Evolutionary conservation across 2,888 invertebrate genomes (phyloP), one percentile per base, ranked within the genome.

Genomic region (Dryocosmus kuriphilus): DNA sequence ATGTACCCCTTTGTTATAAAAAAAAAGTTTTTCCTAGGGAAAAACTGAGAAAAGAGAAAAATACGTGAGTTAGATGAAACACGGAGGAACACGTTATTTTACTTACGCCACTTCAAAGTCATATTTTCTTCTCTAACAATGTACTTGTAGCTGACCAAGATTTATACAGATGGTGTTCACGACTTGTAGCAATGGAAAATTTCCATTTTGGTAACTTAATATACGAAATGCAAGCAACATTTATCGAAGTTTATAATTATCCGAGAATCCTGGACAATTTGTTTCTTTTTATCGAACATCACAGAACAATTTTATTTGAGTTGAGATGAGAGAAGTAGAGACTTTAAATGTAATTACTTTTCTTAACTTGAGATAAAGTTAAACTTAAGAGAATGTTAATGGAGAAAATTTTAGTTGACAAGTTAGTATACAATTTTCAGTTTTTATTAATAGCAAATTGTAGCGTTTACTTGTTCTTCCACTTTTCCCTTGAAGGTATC

Each of bases 41-140:
- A 65, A 32, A 62, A 62, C 62, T 62, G 62, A n/a, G 3, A 63
- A 67, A 46, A 41, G 22, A 16, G 41, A 16, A 46, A 38, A 67
- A 46, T 16, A 8, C 41, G 24, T 16, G 19, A 67, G 46, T 67
- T 67, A 67, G 27, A 19, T 67, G 67, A 67, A 16, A 41, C 41
- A 41, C 46, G 16, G 27, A 24, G 41, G 41, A 27, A 67, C 46
- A 41, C 41, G 41, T 67, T n/a, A 41, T 41, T 55, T n/a, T 67
- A 67, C 27, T 67, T 67, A 7, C n/a, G 41, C 67, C 24, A 67
- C 41, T 67, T n/a, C 27, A n/a, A 6, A 67, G 67, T 38, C 41
- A 22, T 27, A 67, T 67, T 67, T 67, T 67, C 24, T 41, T 38
- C 67, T 19, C 67, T 67, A 46, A 67, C 67, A 67, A 67, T 67